Evolutionary conservation across 2,888 invertebrate genomes (phyloP).

Genomic region (Agrilus cyanescens): DNA sequence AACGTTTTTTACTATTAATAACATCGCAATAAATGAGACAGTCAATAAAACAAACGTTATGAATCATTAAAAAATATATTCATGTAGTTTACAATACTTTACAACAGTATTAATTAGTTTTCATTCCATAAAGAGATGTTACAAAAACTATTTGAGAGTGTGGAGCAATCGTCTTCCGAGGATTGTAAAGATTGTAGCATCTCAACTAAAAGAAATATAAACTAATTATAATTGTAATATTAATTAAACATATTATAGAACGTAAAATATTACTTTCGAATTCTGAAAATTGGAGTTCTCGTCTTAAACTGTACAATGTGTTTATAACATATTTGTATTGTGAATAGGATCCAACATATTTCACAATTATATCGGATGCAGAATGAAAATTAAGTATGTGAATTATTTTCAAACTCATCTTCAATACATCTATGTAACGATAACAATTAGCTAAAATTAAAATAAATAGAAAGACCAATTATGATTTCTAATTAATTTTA

Average conservation of each 20-base stretch:
- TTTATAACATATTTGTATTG: slow-evolving; percentile 24
- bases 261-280: slow-evolving; percentile 7
- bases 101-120: not conserved
- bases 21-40: too few relatives aligned
- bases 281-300: slow-evolving; percentile 6
- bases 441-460: slow-evolving; percentile 2
- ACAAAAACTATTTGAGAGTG: slow-evolving; percentile 1
- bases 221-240: slow-evolving; percentile 1
- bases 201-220: slow-evolving; percentile 11
- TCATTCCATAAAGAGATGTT: slow-evolving; percentile 9
- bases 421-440: slow-evolving; percentile 7
- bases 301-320: slow-evolving; percentile 12
- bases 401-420: slow-evolving; percentile 11
- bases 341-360: slow-evolving; percentile 21
- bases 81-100: too few relatives aligned
- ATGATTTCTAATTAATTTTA: too few relatives aligned
- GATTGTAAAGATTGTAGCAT: slow-evolving; percentile 16
- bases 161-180: slow-evolving; percentile 15
- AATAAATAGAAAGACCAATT: not conserved
- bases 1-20: too few relatives aligned
- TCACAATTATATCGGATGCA: slow-evolving; percentile 21
- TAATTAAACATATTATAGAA: not conserved
- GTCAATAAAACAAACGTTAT: too few relatives aligned
- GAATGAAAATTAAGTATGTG: slow-evolving; percentile 20
- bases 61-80: too few relatives aligned